Base-by-base conservation (phyloP, 2,888 invertebrate genomes). In the Ophion costatus region DNA sequence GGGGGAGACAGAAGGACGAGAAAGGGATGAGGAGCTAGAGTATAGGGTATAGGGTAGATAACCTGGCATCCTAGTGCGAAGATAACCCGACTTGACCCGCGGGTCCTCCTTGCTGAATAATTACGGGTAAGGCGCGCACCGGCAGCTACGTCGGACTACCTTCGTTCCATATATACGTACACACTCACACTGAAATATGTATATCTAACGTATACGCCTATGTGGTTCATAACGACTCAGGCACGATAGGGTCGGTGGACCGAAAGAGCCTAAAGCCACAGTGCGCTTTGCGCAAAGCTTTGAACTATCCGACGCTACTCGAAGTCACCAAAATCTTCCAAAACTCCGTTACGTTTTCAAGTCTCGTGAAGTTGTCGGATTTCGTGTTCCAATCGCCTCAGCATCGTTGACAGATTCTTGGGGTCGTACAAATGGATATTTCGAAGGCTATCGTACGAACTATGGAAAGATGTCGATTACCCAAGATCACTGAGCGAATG, bases 21-120 rank as follows among this genome's bases (percentile, higher is more conserved):
- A 70, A 77, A 80, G 86, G 80, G 74, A 76, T 76, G 88, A 87
- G 86, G 87, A 81, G 82, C 20, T 45, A 80, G 74, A 85, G 85
- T 82, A 82, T 91, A 90, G 91, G 90, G 90, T 90, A 80, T 57
- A 90, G 91, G 90, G 90, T 90, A 92, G 93, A 93, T 93, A 93
- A 93, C 92, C 92, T 90, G 88, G 92, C 91, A 91, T 93, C 92
- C 92, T 92, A 92, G 91, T 89, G 90, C 88, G 88, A 87, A 89
- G 91, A 91, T 91, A 91, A 90, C 91, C 91, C 89, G 90, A 89
- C 88, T 89, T 89, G 91, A 90, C 90, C 90, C 89, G 86, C 86
- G 88, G 89, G 89, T 90, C 89, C 90, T 89, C 87, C 89, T 90
- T 90, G 92, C 92, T 93, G 93, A 93, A 93, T 93, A 93, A 93